Base-by-base conservation (phyloP, 92 coral and sea anemone species). In the Siderastrea radians region DNA sequence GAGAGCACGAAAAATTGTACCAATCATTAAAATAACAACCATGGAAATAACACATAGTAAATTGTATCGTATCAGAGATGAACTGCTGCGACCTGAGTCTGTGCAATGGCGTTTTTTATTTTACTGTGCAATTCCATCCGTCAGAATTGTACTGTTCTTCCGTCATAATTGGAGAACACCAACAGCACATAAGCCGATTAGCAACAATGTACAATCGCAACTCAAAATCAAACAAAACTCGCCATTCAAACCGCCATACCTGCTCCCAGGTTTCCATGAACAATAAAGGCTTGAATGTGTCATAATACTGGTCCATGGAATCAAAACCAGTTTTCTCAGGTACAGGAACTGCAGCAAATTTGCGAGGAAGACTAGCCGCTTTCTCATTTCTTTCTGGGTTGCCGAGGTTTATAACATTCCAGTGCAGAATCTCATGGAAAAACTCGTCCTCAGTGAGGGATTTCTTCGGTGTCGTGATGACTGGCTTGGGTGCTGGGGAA, bases 241-340 rank as follows among this genome's bases (percentile, higher is more conserved):
- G 38, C 38, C 11, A 14, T 13, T 12, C 38, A 46, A 1, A n/a
- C 44, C 47, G 17, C 19, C 87, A 66, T 88, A 97, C 99, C 98
- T 97, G 93, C 52, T 91, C 96, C 97, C 96, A 92, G n/a, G 92
- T 91, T 80, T 97, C 99, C 63, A 94, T 68, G 44, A 78, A 90
- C 48, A 97, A 80, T 66, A 97, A 87, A 4, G 95, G 96, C 49
- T 90, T 94, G 82, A 97, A 91, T 0, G 85, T 83, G 13, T 85
- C 88, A 71, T 93, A 91, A 80, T 97, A 97, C 47, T 88, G 74
- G 84, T 94, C 97, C 55, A 95, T 94, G 46, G 91, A 82, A 7
- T 92, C 94, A 80, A 94, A 97, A 8, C 92, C 90, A 10, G 7
- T 26, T 53, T 10, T 52, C 54, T 72, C 81, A 26, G 96, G 96